Percentiles rank a stretch among this genome's conserved stretches.
Evolutionary conservation across 2,113 vertebrate species (phyloP).

Genomic region (Periophthalmodon schlosseri): DNA sequence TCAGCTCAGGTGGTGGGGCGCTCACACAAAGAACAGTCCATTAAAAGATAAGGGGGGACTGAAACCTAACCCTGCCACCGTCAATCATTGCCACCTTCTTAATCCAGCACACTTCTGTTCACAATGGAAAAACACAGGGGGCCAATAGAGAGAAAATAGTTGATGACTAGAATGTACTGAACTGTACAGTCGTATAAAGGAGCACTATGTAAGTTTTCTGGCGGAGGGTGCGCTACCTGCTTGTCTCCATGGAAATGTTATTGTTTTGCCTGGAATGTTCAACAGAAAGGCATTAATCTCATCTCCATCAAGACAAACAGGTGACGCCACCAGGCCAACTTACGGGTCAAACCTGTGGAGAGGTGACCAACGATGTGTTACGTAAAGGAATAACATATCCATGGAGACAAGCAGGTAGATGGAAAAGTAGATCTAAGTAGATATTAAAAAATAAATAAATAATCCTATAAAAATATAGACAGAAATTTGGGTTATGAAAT

Average conservation of each 20-base stretch:
- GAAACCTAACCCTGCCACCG: conserved; percentile 72
- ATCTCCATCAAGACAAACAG: background rate
- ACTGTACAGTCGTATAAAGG: background rate
- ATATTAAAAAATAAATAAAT: too few species aligned
- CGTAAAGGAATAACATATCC: too few species aligned
- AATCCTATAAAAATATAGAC: too few species aligned
- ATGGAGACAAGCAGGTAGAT: too few species aligned
- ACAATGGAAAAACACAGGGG: conserved; percentile 38
- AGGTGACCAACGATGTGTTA: background rate
- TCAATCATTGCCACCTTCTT: conserved; percentile 61
- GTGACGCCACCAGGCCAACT: too few species aligned
- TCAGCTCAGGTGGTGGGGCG: conserved; percentile 68
- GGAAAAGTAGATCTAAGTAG: too few species aligned
- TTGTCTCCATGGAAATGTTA: background rate
- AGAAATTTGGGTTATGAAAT: too few species aligned
- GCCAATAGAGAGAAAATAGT: conserved; percentile 6
- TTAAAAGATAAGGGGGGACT: conserved; percentile 79
- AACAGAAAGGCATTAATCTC: background rate
- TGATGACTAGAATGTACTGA: background rate
- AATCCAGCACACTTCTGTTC: conserved; percentile 6
- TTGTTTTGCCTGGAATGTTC: background rate
- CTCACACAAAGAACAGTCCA: conserved; percentile 77
- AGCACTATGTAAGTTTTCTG: background rate
- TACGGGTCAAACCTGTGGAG: background rate
- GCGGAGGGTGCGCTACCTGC: background rate